phyloP scores from a whole-genome alignment of 2,113 vertebrate species.

The Sebastes fasciatus region DNA sequence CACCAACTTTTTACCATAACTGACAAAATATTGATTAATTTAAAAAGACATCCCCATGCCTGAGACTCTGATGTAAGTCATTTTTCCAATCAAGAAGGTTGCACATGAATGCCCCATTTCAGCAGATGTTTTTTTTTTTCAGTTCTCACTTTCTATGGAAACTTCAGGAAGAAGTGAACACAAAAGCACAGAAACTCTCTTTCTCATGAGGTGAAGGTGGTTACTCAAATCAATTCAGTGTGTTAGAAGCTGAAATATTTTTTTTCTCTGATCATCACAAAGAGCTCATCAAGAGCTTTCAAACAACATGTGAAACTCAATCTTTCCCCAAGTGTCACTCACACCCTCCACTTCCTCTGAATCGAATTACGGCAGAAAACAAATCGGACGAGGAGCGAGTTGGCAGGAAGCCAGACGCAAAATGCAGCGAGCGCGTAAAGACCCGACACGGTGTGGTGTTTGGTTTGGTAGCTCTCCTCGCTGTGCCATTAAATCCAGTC shows the following conservation, averaged over 20 bases:
- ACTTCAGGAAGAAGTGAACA: neutral
- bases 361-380: slow-evolving; percentile 31
- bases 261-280: slow-evolving; percentile 20
- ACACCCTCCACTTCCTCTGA: slow-evolving; percentile 29
- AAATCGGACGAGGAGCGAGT: slow-evolving; percentile 1
- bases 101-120: no score
- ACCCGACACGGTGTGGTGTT: slow-evolving; percentile 28
- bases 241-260: slow-evolving; percentile 36
- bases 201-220: neutral
- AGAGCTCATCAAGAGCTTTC: slow-evolving; percentile 30
- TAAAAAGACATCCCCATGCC: no score
- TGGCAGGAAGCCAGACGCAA: slow-evolving; percentile 47
- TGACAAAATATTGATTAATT: no score
- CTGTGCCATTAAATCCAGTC: slow-evolving; percentile 46
- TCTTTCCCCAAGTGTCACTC: slow-evolving; percentile 19
- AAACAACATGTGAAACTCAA: slow-evolving; percentile 12
- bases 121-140: no score
- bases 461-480: slow-evolving; percentile 32
- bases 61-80: no score
- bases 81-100: no score
- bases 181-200: slow-evolving; percentile 15
- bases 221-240: slow-evolving; percentile 15
- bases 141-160: neutral
- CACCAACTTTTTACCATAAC: no score
- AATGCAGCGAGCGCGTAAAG: slow-evolving; percentile 1